phyloP scores from a whole-genome alignment of 2,797 vertebrate genomes.

The Poecile montanus region DNA sequence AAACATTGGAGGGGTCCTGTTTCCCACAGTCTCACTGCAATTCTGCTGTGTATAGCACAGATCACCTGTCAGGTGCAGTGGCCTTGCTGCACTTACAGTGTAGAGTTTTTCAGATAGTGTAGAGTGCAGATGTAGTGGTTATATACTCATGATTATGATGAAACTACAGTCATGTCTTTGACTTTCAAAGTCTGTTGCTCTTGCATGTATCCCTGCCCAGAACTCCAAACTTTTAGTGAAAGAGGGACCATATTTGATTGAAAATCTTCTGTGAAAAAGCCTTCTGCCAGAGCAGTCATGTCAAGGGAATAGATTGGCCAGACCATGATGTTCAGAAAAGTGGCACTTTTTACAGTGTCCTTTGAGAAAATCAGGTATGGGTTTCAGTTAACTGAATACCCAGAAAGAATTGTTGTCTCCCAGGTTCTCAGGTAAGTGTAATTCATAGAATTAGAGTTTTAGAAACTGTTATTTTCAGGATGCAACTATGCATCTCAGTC shows the following conservation, averaged over 20 bases:
- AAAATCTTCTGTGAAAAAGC: neutral
- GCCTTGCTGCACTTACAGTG: neutral
- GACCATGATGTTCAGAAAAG: neutral
- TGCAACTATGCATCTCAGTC: neutral
- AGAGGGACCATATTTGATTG: neutral
- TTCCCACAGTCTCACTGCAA: neutral
- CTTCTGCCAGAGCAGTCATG: neutral
- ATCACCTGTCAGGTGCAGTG: neutral
- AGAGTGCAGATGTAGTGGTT: neutral
- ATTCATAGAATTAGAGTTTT: neutral
- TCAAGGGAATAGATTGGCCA: neutral
- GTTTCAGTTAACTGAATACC: neutral
- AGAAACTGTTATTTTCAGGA: neutral
- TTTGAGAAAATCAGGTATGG: neutral
- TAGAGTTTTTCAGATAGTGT: neutral
- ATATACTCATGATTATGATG: fast-evolving
- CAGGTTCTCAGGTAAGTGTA: neutral
- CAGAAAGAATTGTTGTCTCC: neutral
- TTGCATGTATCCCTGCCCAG: neutral
- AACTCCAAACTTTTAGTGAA: neutral
- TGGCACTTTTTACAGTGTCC: neutral
- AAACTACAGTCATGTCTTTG: neutral
- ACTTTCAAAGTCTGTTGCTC: neutral
- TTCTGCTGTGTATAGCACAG: neutral
- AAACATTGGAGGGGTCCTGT: neutral